Evolutionary conservation across 2,113 vertebrate genomes (phyloP).

Genomic region (Turnix velox): DNA sequence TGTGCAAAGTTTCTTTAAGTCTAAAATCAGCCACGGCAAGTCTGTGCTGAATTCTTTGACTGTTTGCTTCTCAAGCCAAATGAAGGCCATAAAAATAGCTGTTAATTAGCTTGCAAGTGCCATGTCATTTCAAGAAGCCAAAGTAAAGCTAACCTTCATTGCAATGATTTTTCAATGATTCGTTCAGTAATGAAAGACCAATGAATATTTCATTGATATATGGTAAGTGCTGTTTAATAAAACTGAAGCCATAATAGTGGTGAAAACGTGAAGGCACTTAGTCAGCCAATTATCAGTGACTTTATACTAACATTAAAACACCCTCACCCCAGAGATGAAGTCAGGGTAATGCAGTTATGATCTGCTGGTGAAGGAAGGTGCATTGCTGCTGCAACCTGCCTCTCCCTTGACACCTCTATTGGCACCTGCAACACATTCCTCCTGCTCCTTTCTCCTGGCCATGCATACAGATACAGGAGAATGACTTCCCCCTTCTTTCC

Average conservation of each 20-base stretch:
- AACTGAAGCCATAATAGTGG: conserved; percentile 68
- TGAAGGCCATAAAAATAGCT: conserved; percentile 61
- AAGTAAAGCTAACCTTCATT: conserved; percentile 68
- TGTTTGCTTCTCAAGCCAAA: conserved; percentile 64
- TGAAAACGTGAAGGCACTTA: conserved; percentile 67
- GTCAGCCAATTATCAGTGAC: conserved; percentile 64
- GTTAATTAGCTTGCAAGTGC: conserved; percentile 67
- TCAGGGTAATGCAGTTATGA: not conserved
- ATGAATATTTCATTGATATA: conserved; percentile 80
- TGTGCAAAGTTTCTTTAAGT: not conserved
- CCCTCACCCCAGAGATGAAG: conserved; percentile 31
- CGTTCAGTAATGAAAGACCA: conserved; percentile 73
- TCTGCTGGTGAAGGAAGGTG: not conserved
- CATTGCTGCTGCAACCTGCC: not conserved
- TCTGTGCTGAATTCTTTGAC: conserved; percentile 36
- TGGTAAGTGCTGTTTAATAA: conserved; percentile 76
- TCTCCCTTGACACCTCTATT: not conserved
- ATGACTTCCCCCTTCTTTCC: not conserved
- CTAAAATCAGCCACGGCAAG: not conserved
- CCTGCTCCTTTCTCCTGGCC: not conserved
- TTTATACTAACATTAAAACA: conserved; percentile 57
- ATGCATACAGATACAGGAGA: not conserved
- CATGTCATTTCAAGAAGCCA: conserved; percentile 61
- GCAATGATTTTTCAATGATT: conserved; percentile 72
- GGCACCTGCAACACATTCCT: not conserved